Base-by-base conservation (phyloP, 64 coral and sea anemone species). In the Porites lutea region DNA sequence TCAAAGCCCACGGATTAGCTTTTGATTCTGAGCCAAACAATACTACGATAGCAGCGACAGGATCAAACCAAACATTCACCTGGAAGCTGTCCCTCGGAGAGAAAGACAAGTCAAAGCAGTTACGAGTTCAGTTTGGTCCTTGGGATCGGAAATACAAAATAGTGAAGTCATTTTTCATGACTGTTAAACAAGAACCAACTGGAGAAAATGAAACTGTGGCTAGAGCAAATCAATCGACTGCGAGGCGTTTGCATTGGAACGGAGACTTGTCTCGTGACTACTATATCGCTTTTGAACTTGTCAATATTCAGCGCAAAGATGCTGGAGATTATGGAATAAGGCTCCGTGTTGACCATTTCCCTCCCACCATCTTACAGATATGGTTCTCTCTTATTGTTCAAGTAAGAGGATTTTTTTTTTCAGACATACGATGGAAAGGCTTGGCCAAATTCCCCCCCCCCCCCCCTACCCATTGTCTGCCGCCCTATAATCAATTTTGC, bases 21-120 rank as follows among this genome's bases (percentile, higher is more conserved):
- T 13, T 84, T 20, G 11, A 18, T 12, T 20, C 60, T 22, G 6
- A 84, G 46, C 48, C 62, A 44, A 67, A 69, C 18, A 21, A 52
- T 13, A 84, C 81, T 10, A 68, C 3, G 0, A 3, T 69, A 0
- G 61, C 62, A 20, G 50, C 52, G 5, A 52, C 47, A 11, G 81
- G 81, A 67, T 84, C 44, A 13, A 84, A 84, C n/a, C 16, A 52
- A 68, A 84, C 81, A 22, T 84, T 84, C 2, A 68, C 44, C 2
- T 84, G 81, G 81, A 67, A 52, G 16, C 52, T 84, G 46, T 5
- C 8, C 65, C 61, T 84, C 48, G 68, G 62, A 52, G 18, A 19
- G 8, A 8, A 84, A 47, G 81, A 84, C 2, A 84, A 84, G 52
- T n/a, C 44, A 21, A 4, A 84, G 43, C 3, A 84, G 13, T 68